A percentile compares a stretch with the other conserved stretches of the same genome.
Conservation (phyloP, 2,888 invertebrate genomes). For the Euzetes globulus region DNA sequence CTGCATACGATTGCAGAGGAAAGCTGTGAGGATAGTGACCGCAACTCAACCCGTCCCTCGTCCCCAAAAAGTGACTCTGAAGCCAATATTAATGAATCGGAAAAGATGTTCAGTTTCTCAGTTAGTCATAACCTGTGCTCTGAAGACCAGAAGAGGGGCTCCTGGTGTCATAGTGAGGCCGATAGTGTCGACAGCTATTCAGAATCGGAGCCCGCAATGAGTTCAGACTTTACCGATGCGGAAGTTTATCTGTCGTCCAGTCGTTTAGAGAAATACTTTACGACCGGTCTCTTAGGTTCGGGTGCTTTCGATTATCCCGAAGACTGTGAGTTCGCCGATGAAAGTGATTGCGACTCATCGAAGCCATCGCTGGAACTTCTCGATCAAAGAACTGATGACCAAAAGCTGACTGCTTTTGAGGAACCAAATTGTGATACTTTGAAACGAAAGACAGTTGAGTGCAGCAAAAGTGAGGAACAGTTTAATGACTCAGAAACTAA, state of each 20-base stretch:
- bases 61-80: background rate
- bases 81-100: background rate
- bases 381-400: background rate
- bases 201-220: conserved; percentile 74
- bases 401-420: background rate
- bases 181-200: conserved; percentile 44
- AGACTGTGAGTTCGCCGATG: conserved; percentile 38
- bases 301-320: conserved; percentile 38
- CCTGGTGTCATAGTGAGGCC: background rate
- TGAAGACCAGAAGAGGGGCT: background rate
- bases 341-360: conserved; percentile 10
- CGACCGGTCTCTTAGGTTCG: conserved; percentile 41
- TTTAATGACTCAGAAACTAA: too few relatives aligned
- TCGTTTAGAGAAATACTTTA: conserved; percentile 77
- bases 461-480: background rate
- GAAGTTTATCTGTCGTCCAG: conserved; percentile 71
- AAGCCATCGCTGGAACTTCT: background rate
- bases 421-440: conserved; percentile 4
- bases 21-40: conserved; percentile 76
- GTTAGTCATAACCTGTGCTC: background rate
- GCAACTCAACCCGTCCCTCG: background rate
- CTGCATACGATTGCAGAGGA: conserved; percentile 88
- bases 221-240: conserved; percentile 62
- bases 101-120: background rate
- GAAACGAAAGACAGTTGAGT: background rate